phyloP scores from a whole-genome alignment of 2,888 invertebrate species.

The Diabrotica balteata region DNA sequence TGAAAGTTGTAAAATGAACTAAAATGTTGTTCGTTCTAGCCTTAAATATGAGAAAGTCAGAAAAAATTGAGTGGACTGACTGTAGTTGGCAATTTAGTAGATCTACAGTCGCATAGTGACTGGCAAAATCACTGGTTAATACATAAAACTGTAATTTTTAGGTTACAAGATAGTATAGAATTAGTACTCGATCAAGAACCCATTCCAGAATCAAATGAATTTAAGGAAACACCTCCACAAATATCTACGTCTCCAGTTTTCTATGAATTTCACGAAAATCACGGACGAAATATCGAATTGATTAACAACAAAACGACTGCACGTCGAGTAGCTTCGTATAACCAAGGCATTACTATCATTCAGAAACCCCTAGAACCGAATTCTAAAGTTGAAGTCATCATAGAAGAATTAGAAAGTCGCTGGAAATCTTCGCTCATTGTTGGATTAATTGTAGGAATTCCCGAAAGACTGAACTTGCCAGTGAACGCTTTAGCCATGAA shows the following conservation, averaged over 20 bases:
- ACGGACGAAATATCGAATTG: slow-evolving; percentile 82
- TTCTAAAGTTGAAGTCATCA: slow-evolving; percentile 53
- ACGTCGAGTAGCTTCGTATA: slow-evolving; percentile 80
- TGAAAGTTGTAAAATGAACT: too few species aligned
- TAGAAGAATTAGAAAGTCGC: slow-evolving; percentile 61
- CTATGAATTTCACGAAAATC: slow-evolving; percentile 81
- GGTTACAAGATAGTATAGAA: slow-evolving; percentile 69
- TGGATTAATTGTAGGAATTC: slow-evolving; percentile 80
- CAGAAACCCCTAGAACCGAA: slow-evolving; percentile 60
- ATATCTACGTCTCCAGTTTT: slow-evolving; percentile 15
- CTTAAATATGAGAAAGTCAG: too few species aligned
- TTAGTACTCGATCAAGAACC: slow-evolving; percentile 63
- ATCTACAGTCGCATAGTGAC: too few species aligned
- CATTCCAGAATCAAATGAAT: slow-evolving; percentile 34
- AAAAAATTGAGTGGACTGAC: too few species aligned
- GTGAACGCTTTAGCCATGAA: slow-evolving; percentile 79
- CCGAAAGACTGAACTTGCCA: slow-evolving; percentile 71
- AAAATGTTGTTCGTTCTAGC: too few species aligned
- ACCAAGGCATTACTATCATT: slow-evolving; percentile 79
- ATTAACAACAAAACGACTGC: slow-evolving; percentile 72
- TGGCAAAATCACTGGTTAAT: too few species aligned
- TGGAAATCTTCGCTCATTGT: slow-evolving; percentile 74
- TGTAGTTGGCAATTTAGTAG: too few species aligned
- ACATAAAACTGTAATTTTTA: slow-evolving; percentile 46
- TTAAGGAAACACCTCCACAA: slow-evolving; percentile 16